Evolutionary conservation across 2,888 invertebrate genomes (phyloP), one percentile per base, ranked within the genome.

Genomic region (Boloria selene): DNA sequence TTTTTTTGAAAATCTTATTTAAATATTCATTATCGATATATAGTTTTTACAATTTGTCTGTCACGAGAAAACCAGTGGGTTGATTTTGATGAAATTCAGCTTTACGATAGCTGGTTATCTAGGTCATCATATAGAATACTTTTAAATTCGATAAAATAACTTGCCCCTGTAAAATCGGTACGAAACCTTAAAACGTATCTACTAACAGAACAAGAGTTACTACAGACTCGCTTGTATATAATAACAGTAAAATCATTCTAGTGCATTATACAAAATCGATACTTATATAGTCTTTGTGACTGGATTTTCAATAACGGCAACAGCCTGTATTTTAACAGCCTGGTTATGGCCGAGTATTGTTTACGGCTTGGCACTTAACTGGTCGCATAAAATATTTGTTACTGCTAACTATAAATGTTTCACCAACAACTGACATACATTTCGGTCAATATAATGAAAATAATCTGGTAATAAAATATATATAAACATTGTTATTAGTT

Each of bases 371-470:
- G 72, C 71, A 72, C 67, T 70, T 72, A 55, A 61, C 65, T 70
- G 65, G 65, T 68, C 67, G 55, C 68, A 70, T 73, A 72, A 70
- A 67, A 72, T 70, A 72, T 74, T 68, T 71, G 68, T 69, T 69
- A 70, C 64, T 61, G 65, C 69, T 69, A 58, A 69, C 67, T 71
- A 68, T 70, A 69, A 69, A 68, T 68, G 70, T 61, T 68, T 53
- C 53, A 52, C 53, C 54, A 64, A 59, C 65, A 64, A 64, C 52
- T 42, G 60, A 65, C 60, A 65, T 38, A 61, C 65, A 54, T 70
- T 53, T 68, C 61, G 54, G 65, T 55, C 53, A 17, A 47, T 56
- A 18, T 10, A 22, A 62, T 67, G 51, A 26, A 62, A 59, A 61
- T 61, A 58, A 61, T 56, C 16, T 13, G 22, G 10, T 26, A 53